Evolutionary conservation across 2,888 invertebrate genomes (phyloP), one percentile per base, ranked within the genome.

Genomic region (Fabriciana adippe): DNA sequence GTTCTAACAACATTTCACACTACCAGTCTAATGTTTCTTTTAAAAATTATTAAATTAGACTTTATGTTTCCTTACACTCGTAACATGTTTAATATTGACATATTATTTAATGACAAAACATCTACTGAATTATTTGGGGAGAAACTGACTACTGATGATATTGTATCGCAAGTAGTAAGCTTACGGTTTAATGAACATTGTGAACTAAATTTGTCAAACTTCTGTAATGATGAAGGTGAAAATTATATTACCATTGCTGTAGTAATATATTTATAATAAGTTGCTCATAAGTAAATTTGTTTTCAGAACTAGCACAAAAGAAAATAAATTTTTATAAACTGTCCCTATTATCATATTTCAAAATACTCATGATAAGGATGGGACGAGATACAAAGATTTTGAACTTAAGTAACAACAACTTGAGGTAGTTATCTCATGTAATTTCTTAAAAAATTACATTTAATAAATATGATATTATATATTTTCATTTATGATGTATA

Each of bases 341-440:
- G 6, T 70, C 76, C 51, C 76, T 92, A 13, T 69, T 92, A 5
- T 74, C 86, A 6, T 72, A 84, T 71, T 92, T 83, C 70, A 91
- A 90, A 80, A 83, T 87, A 70, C 73, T 92, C 5, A 92, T 92
- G 92, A 74, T 91, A 2, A 82, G 89, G 70, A 86, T 92, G 79
- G 91, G 91, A 21, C 81, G 84, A 71, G 88, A 89, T 51, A 87
- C 90, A 53, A 89, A 81, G 72, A 74, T 81, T 55, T 74, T 92
- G 55, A 89, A 92, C 74, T 78, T 92, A 64, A 89, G 89, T 72
- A 78, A 86, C 50, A 92, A 92, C 69, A 80, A 88, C 65, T 76
- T 92, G 69, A 86, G 80, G 92, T 90, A 82, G 8, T 11, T 41
- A 41, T 11, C 35, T 11, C 35, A 35, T 35, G 35, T 8, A 2